Base-by-base conservation (phyloP, 2,888 invertebrate genomes). In the Apoda limacodes region DNA sequence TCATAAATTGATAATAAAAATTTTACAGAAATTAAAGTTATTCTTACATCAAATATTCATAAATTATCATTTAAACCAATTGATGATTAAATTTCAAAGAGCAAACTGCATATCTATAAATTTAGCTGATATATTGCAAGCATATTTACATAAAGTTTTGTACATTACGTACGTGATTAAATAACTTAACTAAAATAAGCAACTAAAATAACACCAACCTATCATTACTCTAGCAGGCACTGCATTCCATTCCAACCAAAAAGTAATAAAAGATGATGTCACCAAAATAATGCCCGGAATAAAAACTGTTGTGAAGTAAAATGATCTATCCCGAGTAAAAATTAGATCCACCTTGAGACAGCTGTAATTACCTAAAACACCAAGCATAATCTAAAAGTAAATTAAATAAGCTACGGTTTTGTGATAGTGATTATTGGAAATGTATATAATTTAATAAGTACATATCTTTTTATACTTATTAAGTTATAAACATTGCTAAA, bases 201-300 rank as follows among this genome's bases (percentile, higher is more conserved):
- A 17, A 6, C 5, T 17, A 5, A 7, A 6, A 6, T 6, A 44
- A 60, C 59, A 84, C 88, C 84, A 84, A 93, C 93, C 92, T 84
- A 95, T 94, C 94, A 95, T 95, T 64, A 95, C 95, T 82, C 95
- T 87, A 69, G 95, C 95, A 67, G 95, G 95, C 64, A 95, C 95
- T 55, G 95, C 95, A 82, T 95, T 95, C 94, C 95, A 95, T 84
- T 95, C 95, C 81, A 95, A 86, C 95, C 95, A 95, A 85, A 95
- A 95, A 64, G 95, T 95, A 82, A 95, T 95, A 86, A 95, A 95
- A 61, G 95, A 95, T 80, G 94, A 94, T 54, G 95, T 95, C 74
- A 95, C 95, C 84, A 95, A 87, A 82, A 95, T 94, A 69, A 95
- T 94, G 64, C 95, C 95, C 58, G 95, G 95, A 83, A 95, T 94